Evolutionary conservation across 2,113 vertebrate species (phyloP), one percentile per base, ranked within the genome.

Genomic region (Hemicordylus capensis): DNA sequence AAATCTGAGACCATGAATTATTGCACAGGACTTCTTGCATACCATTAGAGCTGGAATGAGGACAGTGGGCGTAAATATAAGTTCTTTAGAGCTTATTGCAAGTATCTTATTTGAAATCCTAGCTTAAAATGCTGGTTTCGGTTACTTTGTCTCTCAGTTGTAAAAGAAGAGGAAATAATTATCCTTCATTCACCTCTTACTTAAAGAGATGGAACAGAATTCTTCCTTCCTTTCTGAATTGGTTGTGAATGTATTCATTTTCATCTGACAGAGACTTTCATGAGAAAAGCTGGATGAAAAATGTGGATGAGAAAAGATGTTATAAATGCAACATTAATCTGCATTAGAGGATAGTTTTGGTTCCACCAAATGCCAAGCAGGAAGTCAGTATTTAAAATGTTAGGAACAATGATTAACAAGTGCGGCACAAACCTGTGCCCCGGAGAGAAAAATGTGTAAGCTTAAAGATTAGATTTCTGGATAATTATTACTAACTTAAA

Each of bases 401-500:
- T n/a, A 58, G 2, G 26, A n/a, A 58, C 67, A 81, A 82, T 72
- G 66, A 82, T 82, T 73, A 73, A 82, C 80, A 34, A 61, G 51
- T 5, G 54, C 56, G 46, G 56, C 39, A 26, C 54, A 59, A 46
- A 59, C 54, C 67, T 82, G 54, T 73, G 56, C 24, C 12, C 37
- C 22, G 7, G 54, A 73, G 10, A 42, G 51, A 82, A 73, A 73
- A 73, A 82, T 61, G 56, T 73, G 59, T 82, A 59, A 82, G 39
- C 10, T 26, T 44, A 61, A 73, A 59, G 54, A 39, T 46, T 56
- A 15, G 24, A 15, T 81, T 81, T 82, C 39, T 46, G 51, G 67
- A 82, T 73, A 59, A 82, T 82, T 82, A 82, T 83, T 83, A 73
- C 39, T 34, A 61, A 61, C 39, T 83, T 46, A 73, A 83, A 72